Percentiles rank a stretch among this genome's conserved stretches.
Evolutionary conservation across 2,888 invertebrate genomes (phyloP).

Genomic region (Lapara coniferarum): DNA sequence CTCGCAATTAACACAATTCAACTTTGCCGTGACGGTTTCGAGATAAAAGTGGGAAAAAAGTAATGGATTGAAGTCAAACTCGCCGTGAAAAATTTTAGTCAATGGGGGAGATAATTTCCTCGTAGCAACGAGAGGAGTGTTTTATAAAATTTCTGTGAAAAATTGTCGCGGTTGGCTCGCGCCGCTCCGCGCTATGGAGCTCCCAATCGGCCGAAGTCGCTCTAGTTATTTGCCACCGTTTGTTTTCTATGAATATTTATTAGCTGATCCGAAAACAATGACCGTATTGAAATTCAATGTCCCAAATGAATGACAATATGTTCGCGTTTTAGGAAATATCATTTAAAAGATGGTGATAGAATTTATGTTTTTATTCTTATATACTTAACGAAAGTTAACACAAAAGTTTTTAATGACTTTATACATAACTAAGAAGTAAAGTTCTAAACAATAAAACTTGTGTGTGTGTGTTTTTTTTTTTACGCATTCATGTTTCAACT

Average conservation of each 20-base stretch:
- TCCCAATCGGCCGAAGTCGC: slow-evolving; percentile 57
- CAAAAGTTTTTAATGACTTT: too few relatives aligned
- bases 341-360: slow-evolving; percentile 41
- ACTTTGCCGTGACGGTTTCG: slow-evolving; percentile 65
- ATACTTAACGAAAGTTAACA: too few relatives aligned
- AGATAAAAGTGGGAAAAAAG: slow-evolving; percentile 75
- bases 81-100: slow-evolving; percentile 79
- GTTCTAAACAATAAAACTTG: too few relatives aligned
- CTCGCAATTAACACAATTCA: slow-evolving; percentile 75
- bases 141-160: slow-evolving; percentile 75
- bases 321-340: slow-evolving; percentile 47
- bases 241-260: slow-evolving; percentile 78
- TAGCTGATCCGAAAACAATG: slow-evolving; percentile 70
- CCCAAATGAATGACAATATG: slow-evolving; percentile 51
- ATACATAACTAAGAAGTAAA: too few relatives aligned
- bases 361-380: neutral
- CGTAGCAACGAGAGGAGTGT: slow-evolving; percentile 66
- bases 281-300: slow-evolving; percentile 60
- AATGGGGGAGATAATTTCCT: slow-evolving; percentile 80
- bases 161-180: slow-evolving; percentile 52
- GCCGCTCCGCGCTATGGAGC: slow-evolving; percentile 44
- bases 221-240: slow-evolving; percentile 68
- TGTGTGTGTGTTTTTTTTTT: too few relatives aligned
- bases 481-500: too few relatives aligned
- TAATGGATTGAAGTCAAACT: slow-evolving; percentile 82